Evolutionary conservation across 2,113 vertebrate genomes (phyloP), one percentile per base, ranked within the genome.

Genomic region (Oreochromis tanganicae): DNA sequence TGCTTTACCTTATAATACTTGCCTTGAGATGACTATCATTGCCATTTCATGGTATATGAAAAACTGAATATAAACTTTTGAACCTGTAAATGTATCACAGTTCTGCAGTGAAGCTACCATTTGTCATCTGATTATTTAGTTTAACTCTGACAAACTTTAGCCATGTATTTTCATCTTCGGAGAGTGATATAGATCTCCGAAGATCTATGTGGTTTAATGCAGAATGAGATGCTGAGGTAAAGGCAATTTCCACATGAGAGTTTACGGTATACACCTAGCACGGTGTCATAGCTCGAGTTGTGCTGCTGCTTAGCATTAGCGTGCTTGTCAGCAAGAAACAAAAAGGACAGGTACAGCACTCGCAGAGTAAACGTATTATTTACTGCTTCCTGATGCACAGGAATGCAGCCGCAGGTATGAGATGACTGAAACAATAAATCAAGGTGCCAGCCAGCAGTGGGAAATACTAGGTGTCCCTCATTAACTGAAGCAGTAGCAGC

Each of bases 311-410:
- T 87, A 88, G 88, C 88, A 78, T 71, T 46, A 9, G 59, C 83
- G 54, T 5, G 73, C 61, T 78, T 73, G 71, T 85, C 85, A 36
- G 61, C 34, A 54, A 87, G 90, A 81, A 61, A 83, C 66, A 48
- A 61, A 1, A 78, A 19, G 66, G 81, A 68, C 8, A 61, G 83
- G 80, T 83, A 48, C 75, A 86, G 71, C 46, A 83, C 59, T 73
- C 5, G 57, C 2, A 48, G 55, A 86, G 86, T 43, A 85, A 91
- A 90, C 86, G 81, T 89, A 91, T 95, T 89, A 94, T 91, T 91
- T 89, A 84, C 61, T 0, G 86, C 80, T 88, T 89, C 16, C 82
- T 82, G 80, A 90, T 68, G 38, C 54, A 55, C 80, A 83, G 86
- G 81, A 94, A 90, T 75, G 78, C 71, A 87, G 91, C 87, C 13